Conservation (phyloP, 1,140 invertebrate species). For the Maniola jurtina region DNA sequence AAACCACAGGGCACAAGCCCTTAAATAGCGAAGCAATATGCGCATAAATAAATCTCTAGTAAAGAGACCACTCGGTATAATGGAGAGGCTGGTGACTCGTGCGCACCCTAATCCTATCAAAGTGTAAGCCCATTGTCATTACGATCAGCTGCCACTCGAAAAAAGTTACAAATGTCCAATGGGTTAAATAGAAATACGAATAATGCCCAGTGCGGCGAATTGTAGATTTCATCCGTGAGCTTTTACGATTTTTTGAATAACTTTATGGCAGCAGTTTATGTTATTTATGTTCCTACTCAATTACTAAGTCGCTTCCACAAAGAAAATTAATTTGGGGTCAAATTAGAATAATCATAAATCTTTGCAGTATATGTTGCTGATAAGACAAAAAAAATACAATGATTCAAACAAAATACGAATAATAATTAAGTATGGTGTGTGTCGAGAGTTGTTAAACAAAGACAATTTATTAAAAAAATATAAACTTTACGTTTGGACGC, state of each 20-base stretch:
- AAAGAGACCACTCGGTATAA: constrained; percentile 58
- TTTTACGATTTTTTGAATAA: not conserved
- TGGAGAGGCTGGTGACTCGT: constrained; percentile 46
- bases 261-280: no score
- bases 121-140: constrained; percentile 51
- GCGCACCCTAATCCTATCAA: constrained; percentile 37
- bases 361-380: no score
- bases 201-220: constrained; percentile 11
- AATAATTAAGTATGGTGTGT: no score
- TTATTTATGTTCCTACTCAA: no score
- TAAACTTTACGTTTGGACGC: no score
- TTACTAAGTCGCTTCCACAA: no score
- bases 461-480: no score
- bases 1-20: constrained; percentile 27
- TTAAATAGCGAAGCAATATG: constrained; percentile 50
- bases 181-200: constrained; percentile 33
- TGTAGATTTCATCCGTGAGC: not conserved
- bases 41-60: constrained; percentile 53
- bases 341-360: no score
- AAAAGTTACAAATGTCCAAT: constrained; percentile 45
- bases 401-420: no score
- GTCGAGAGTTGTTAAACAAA: no score
- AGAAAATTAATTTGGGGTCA: no score
- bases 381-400: no score
- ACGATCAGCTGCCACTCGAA: constrained; percentile 52